Evolutionary conservation across 2,888 invertebrate species (phyloP).

Genomic region (Gymnoscelis rufifasciata): DNA sequence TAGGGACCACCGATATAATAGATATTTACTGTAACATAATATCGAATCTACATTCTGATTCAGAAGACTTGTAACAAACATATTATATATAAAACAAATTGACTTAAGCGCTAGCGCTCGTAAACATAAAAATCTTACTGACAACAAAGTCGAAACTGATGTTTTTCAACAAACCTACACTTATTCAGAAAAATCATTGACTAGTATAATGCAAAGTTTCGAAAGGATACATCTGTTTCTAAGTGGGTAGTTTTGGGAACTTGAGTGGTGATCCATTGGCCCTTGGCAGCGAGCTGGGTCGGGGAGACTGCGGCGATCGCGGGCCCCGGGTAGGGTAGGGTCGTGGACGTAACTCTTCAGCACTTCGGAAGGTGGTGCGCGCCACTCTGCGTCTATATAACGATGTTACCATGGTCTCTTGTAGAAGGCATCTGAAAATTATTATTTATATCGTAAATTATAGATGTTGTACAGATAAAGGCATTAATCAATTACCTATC

Average conservation of each 20-base stretch:
- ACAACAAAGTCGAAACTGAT: too few species aligned
- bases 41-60: too few species aligned
- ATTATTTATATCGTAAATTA: neutral
- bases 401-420: slow-evolving; percentile 58
- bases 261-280: slow-evolving; percentile 51
- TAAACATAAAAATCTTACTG: too few species aligned
- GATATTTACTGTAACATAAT: too few species aligned
- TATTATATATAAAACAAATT: too few species aligned
- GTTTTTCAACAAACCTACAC: too few species aligned
- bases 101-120: too few species aligned
- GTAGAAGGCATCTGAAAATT: slow-evolving; percentile 56
- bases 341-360: slow-evolving; percentile 60
- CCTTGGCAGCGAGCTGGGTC: slow-evolving; percentile 54
- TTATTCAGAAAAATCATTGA: too few species aligned
- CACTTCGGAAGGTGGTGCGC: slow-evolving; percentile 57
- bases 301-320: slow-evolving; percentile 38
- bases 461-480: neutral
- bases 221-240: neutral
- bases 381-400: slow-evolving; percentile 55
- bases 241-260: slow-evolving; percentile 36
- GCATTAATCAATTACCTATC: neutral
- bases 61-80: too few species aligned
- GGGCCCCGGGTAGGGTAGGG: slow-evolving; percentile 47
- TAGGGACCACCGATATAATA: too few species aligned
- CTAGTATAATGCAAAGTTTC: too few species aligned